Evolutionary conservation across 2,888 invertebrate genomes (phyloP), one percentile per base, ranked within the genome.

Genomic region (Podabrus alpinus): DNA sequence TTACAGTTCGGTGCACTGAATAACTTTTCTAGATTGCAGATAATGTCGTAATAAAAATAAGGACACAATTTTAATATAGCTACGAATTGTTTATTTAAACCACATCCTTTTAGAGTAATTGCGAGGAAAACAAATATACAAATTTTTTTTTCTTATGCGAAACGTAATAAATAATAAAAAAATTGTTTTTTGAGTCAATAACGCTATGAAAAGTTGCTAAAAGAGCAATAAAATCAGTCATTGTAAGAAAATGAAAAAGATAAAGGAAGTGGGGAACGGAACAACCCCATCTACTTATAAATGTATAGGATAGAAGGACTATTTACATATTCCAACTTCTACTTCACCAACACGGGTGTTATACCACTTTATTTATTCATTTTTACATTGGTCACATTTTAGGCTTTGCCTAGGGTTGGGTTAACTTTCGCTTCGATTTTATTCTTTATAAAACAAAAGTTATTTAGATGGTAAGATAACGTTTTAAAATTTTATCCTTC

Each of bases 1-100:
- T 71, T 71, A 66, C 24, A 64, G 59, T 45, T 69, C 69, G 29
- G 64, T 45, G 64, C 29, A 19, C 70, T 16, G 64, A 64, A 71
- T 64, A 71, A 71, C 64, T 71, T 71, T 29, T 15, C 45, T 64
- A 45, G 59, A 71, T 71, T 59, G 64, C 11, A 29, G 70, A 71
- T 71, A 71, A 66, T 45, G 21, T 59, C 64, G 59, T 66, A 66
- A 62, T 64, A 71, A 71, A 71, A 71, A 71, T 71, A 71, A 71
- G 21, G 11, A 71, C 70, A 71, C 66, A 59, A 66, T 66, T 71
- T 24, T 17, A 45, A 64, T 45, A 45, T n/a, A 21, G 66, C 21
- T 15, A 64, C 15, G 21, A 13, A 70, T 71, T 66, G 11, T 45
- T 69, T 61, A 64, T 19, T 64, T 64, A 9, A 13, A 19, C 62